phyloP scores from a whole-genome alignment of 1,140 invertebrate species.

The Apocrypta bakeri region DNA sequence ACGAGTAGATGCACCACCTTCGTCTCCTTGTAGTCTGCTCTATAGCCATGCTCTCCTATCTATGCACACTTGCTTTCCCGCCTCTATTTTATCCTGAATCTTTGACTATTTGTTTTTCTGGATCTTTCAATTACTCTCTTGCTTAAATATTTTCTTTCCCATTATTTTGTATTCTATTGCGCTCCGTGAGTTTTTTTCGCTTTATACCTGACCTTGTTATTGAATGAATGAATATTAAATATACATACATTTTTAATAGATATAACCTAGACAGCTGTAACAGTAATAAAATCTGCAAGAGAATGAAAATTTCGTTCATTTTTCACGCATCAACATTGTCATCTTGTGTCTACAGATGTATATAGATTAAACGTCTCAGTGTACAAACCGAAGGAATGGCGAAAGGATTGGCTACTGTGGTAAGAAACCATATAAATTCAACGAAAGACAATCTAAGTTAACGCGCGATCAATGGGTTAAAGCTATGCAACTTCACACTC shows the following conservation, averaged over 20 bases:
- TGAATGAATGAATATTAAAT: too few relatives aligned
- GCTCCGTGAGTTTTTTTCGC: not conserved
- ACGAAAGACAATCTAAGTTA: slow-evolving; percentile 25
- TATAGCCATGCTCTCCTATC: not conserved
- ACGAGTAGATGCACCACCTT: slow-evolving; percentile 16
- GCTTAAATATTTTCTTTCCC: not conserved
- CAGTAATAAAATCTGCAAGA: too few relatives aligned
- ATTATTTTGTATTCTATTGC: too few relatives aligned
- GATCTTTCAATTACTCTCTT: not conserved
- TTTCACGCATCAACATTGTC: too few relatives aligned
- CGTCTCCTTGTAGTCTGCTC: slow-evolving; percentile 4
- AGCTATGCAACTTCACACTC: not conserved
- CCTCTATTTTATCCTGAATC: slow-evolving; percentile 29
- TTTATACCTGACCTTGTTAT: not conserved
- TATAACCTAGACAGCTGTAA: too few relatives aligned
- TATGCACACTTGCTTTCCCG: slow-evolving; percentile 4
- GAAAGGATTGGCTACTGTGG: too few relatives aligned
- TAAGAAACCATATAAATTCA: not conserved
- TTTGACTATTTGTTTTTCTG: slow-evolving; percentile 2
- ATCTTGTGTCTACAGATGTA: too few relatives aligned
- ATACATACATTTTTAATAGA: too few relatives aligned
- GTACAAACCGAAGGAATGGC: too few relatives aligned
- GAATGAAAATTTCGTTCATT: too few relatives aligned
- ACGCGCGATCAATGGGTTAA: not conserved
- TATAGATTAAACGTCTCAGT: too few relatives aligned